Evolutionary conservation across 2,888 invertebrate genomes (phyloP).

Genomic region (Adineta ricciae): DNA sequence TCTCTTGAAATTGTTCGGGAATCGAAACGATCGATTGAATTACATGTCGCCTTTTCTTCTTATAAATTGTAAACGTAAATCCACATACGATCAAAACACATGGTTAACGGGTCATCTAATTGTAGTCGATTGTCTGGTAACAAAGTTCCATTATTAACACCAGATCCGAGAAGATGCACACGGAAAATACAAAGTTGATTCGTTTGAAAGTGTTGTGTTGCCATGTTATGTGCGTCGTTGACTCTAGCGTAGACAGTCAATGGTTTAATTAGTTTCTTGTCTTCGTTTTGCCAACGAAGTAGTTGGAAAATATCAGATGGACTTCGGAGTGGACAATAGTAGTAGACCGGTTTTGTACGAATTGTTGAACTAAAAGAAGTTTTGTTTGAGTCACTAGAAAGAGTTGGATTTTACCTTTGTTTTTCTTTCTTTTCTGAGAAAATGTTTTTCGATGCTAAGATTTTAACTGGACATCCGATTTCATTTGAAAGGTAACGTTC

Average conservation of each 20-base stretch:
- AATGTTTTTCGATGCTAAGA: not conserved
- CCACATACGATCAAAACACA: conserved; percentile 8
- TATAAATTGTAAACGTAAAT: not conserved
- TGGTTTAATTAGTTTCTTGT: not conserved
- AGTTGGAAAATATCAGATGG: not conserved
- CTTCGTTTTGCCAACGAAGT: not conserved
- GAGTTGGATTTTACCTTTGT: not conserved
- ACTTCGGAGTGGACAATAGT: not conserved
- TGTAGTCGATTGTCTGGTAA: not conserved
- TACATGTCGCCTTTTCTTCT: not conserved
- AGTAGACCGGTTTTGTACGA: not conserved
- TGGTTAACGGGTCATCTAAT: not conserved
- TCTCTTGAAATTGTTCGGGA: no score
- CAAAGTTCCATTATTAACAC: not conserved
- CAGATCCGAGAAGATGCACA: not conserved
- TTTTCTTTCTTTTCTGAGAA: not conserved
- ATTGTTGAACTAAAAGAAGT: not conserved
- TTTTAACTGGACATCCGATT: not conserved
- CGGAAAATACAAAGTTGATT: conserved; percentile 12
- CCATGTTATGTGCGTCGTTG: not conserved
- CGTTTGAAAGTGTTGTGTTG: not conserved
- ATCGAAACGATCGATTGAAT: no score
- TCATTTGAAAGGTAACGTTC: not conserved
- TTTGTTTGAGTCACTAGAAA: not conserved
- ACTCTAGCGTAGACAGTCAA: not conserved